Evolutionary conservation across 2,888 invertebrate genomes (phyloP), one percentile per base, ranked within the genome.

Genomic region (Dorcus parallelipipedus): DNA sequence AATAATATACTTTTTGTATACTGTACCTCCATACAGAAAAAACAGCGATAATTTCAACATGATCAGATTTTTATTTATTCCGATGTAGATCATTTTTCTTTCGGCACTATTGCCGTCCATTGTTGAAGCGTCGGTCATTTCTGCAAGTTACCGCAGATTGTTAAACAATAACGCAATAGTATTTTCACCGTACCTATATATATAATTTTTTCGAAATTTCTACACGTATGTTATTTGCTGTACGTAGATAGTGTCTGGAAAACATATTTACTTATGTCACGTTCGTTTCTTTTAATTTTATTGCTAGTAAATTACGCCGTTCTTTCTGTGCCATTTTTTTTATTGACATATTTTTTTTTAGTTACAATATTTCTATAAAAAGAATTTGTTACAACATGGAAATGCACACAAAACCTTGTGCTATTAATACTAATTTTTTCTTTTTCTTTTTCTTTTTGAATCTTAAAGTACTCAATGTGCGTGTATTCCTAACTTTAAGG

Each of bases 11-110:
- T 20, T 49, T 9, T 52, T 51, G 9, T 58, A 42, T 33, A 56
- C 76, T 81, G 79, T 79, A 87, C 87, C 86, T 76, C 92, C 91
- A 74, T 91, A 91, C 84, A 90, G 88, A 69, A 91, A 88, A 76
- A 92, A 92, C 8, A 92, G 80, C 38, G 91, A 90, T 69, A 91
- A 82, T 82, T 92, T 92, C 70, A 92, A 78, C 86, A 91, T 90
- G 63, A 92, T 82, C 69, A 91, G 80, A 78, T 90, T 89, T 52
- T 88, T 88, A 77, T 91, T 91, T 67, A 91, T 56, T 20, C 55
- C 55, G 38, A 59, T 56, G 9, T 52, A 42, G 2, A 49, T 38
- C 43, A 49, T 56, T 43, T 55, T 59, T 42, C 38, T 48, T 33
- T 58, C 53, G 20, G 39, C 52, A 14, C 51, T 56, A 45, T 59